Percentiles rank a stretch among this genome's conserved stretches.
Conservation (phyloP, 2,113 vertebrate species). For the Oryzias javanicus region DNA sequence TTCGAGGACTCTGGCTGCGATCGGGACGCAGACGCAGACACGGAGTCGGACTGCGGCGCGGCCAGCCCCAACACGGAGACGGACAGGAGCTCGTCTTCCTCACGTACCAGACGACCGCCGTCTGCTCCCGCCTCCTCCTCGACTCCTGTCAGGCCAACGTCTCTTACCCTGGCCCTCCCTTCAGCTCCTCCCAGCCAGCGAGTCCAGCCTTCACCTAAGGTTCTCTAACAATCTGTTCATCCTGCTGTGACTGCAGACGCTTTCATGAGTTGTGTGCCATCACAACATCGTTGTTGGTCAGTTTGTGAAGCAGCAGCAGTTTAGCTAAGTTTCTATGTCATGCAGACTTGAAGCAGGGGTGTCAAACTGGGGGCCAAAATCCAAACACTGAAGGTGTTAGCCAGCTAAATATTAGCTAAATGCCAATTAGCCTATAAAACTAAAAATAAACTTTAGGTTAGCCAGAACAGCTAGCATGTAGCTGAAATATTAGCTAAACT, state of each 20-base stretch:
- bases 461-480: no score
- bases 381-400: no score
- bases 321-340: no score
- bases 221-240: conserved; percentile 6
- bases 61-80: conserved; percentile 23
- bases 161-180: conserved; percentile 82
- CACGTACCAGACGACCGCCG: conserved; percentile 32
- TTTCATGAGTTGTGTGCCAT: neutral
- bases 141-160: conserved; percentile 84
- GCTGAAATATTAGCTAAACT: no score
- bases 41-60: conserved; percentile 40
- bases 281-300: no score
- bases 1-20: conserved; percentile 97
- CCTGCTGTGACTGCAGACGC: neutral
- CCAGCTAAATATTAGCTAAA: no score
- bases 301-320: no score
- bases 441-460: no score
- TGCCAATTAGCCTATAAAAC: no score
- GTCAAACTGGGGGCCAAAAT: no score
- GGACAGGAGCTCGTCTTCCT: conserved; percentile 49
- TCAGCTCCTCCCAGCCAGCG: conserved; percentile 66
- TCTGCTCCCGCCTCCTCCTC: conserved; percentile 43
- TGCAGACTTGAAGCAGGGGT: no score
- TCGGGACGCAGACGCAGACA: conserved; percentile 64
- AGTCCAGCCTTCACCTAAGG: conserved; percentile 86